These are phyloP conservation scores for Sporophila hypoxantha DNA, from an alignment of 2,113 vertebrate genomes.

Conservation along the genomic window DNA sequence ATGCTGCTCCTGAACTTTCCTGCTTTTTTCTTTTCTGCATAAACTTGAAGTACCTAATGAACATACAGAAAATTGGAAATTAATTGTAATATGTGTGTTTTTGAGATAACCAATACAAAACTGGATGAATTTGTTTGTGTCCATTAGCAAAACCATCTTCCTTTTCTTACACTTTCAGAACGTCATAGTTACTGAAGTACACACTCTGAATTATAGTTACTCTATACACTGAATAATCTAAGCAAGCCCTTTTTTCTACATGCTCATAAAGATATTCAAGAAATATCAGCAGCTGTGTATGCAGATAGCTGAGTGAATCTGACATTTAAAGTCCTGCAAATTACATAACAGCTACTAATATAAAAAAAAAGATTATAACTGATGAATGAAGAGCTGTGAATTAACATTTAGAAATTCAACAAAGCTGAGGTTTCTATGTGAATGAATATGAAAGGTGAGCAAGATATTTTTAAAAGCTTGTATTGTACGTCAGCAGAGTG, in stretches of 20 bases:
- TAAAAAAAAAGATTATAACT: neutral
- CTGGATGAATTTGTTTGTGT: neutral
- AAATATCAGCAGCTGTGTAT: neutral
- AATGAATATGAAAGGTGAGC: slow-evolving; percentile 9
- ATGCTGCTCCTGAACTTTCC: neutral
- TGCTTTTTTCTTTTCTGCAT: neutral
- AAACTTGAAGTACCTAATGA: neutral
- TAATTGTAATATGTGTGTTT: neutral
- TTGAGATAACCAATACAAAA: neutral
- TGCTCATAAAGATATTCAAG: neutral
- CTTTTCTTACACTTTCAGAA: neutral
- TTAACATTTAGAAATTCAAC: slow-evolving; percentile 40
- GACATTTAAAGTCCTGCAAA: slow-evolving; percentile 23
- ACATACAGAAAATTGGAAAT: neutral
- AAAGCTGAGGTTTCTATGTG: neutral
- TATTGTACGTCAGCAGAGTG: neutral
- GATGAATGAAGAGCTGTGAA: slow-evolving; percentile 5
- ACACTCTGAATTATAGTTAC: no score
- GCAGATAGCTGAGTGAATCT: neutral
- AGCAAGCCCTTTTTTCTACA: neutral
- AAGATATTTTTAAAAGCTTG: slow-evolving; percentile 31
- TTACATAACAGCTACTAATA: neutral
- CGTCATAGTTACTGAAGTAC: neutral
- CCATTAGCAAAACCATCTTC: neutral
- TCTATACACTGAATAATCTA: neutral